Evolutionary conservation across 2,888 invertebrate species (phyloP), one percentile per base, ranked within the genome.

Genomic region (Hypselothyrea guttata): DNA sequence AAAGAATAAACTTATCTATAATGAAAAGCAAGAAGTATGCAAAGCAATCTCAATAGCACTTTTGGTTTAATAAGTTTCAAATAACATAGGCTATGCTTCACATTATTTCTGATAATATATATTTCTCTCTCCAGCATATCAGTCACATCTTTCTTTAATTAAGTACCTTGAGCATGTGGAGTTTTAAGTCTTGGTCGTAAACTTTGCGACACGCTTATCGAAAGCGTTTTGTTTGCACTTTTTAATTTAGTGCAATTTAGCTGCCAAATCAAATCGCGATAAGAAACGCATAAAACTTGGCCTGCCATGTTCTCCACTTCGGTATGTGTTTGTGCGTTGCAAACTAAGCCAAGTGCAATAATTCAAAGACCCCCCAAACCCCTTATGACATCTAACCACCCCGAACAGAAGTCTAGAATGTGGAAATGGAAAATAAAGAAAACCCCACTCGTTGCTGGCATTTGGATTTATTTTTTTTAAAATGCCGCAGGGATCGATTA

Each of bases 401-500:
- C 28, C 22, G 15, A 45, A 12, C 51, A 18, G n/a, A n/a, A n/a
- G n/a, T n/a, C n/a, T n/a, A n/a, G n/a, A n/a, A n/a, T n/a, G n/a
- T n/a, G n/a, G n/a, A n/a, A n/a, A n/a, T n/a, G n/a, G n/a, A n/a
- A n/a, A n/a, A n/a, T n/a, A 58, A 30, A 33, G 51, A n/a, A 54
- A 42, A 22, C 37, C 37, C 0, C 34, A 47, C 44, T 56, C 34
- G 33, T 4, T 27, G 18, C 48, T 55, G 30, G 38, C 49, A 57
- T 59, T 71, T 62, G 87, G 89, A 89, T 89, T 89, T 89, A 88
- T 89, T 88, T 88, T 88, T 88, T 88, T 88, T 88, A 89, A 89
- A 89, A 89, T 89, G 89, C 89, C 89, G 89, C 89, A 84, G 89
- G 89, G 89, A 89, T 89, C 89, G 89, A 89, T 89, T 89, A 89